Base-by-base conservation (phyloP, 1,140 invertebrate species). In the Latrodectus geometricus region DNA sequence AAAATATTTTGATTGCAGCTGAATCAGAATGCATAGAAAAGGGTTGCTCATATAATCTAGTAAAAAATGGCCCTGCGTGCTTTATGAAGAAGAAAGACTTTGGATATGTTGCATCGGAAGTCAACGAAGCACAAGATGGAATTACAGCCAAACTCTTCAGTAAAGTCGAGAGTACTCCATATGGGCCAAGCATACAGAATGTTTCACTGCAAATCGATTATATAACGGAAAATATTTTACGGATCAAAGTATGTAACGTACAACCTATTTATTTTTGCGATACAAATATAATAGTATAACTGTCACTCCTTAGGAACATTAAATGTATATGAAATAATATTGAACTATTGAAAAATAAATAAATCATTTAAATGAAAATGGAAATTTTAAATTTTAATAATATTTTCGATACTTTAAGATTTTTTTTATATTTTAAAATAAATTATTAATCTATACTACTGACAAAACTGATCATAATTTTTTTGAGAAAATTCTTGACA, bases 181-280 rank as follows among this genome's bases (percentile, higher is more conserved):
- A 82, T 23, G 80, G 80, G 20, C 52, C 52, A 1, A 50, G 69
- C 15, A 8, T 82, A 8, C 8, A n/a, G 0, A 9, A 56, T 0
- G 70, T 74, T 5, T n/a, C 20, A 8, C 48, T 88, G 7, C 8
- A 86, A 35, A 9, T 81, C 52, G 72, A 17, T n/a, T 86, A 79
- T 54, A 73, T 88, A 11, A 88, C 75, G 3, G 56, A 79, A 66
- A 61, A 88, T 15, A 88, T 88, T 74, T 8, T 88, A 14, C 17
- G 87, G 54, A 69, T 88, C 23, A 73, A 86, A 70, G 84, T 88
- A 72, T 74, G 77, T 35, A 35, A 35, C 35, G 5, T 35, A 35
- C 35, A 35, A 35, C 35, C 35, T 35, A 35, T 35, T 35, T 35
- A 35, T 35, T 35, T 35, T 35, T 3, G 35, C 35, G n/a, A n/a